A percentile compares a stretch with the other conserved stretches of the same genome.
Evolutionary conservation across 2,113 vertebrate species (phyloP).

Genomic region (Semnornis frantzii): DNA sequence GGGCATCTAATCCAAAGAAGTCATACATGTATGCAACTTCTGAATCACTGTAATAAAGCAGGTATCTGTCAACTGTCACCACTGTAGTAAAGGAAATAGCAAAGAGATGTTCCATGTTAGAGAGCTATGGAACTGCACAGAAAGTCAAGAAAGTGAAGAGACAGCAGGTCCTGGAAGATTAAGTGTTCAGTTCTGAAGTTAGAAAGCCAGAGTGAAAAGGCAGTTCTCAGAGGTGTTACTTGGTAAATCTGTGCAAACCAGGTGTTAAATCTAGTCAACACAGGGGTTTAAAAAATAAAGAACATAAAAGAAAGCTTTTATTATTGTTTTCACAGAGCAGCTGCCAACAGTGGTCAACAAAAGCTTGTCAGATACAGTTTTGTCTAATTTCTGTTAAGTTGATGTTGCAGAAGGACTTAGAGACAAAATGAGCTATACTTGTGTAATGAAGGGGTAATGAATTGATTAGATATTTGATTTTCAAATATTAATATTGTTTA

Average conservation of each 20-base stretch:
- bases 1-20: neutral
- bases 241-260: neutral
- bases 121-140: neutral
- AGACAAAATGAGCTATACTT: neutral
- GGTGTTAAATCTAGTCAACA: neutral
- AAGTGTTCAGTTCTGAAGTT: neutral
- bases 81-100: neutral
- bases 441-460: too few relatives aligned
- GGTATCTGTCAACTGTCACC: neutral
- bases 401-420: neutral
- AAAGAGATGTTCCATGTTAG: neutral
- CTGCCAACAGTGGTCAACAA: neutral
- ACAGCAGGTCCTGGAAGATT: neutral
- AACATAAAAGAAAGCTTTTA: neutral
- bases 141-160: neutral
- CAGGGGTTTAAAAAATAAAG: neutral
- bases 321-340: neutral
- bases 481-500: too few relatives aligned
- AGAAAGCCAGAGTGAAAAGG: neutral
- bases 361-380: neutral
- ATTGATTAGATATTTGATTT: too few relatives aligned
- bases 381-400: neutral
- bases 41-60: neutral
- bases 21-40: neutral
- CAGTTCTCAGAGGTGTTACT: neutral